Evolutionary conservation across 2,113 vertebrate species (phyloP), one percentile per base, ranked within the genome.

Genomic region (Melanerpes formicivorus): DNA sequence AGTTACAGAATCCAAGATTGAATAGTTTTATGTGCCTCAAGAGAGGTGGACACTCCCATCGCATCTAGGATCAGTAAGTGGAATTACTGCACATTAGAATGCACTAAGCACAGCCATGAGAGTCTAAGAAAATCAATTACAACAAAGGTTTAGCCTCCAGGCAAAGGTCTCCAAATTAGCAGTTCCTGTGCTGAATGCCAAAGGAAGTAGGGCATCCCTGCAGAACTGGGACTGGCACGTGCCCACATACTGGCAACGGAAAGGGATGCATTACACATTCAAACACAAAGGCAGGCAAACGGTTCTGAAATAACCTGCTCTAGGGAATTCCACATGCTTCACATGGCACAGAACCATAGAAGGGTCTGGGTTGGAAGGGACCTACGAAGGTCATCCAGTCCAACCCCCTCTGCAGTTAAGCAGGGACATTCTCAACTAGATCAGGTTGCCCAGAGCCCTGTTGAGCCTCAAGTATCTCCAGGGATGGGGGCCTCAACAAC

Each of bases 81-180:
- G 37, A 91, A 74, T 63, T 73, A 71, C 29, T 52, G 44, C 29
- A 32, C 90, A 90, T 87, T 67, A 29, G 30, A 71, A 94, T 37
- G 89, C 18, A 2, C 62, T n/a, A 67, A 88, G 32, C 37, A 27
- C 46, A 91, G 75, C 56, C n/a, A 7, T 1, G 25, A 72, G 69
- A 60, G 62, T 82, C 90, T 80, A 50, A 18, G 54, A 84, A 93
- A 93, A 94, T 62, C 89, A 88, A 66, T 71, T 25, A 84, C 80
- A 84, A 80, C 60, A 81, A 60, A 84, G 56, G 21, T 88, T 94
- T 67, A 69, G 56, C 77, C 83, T 76, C 72, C 75, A 81, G 81
- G 76, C 76, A 80, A 91, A 83, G 64, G 65, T 80, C 80, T 77
- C 60, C 84, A 84, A 93, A 92, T 88, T 52, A 91, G 75, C 77